Percentiles rank a stretch among this genome's conserved stretches.
phyloP scores from a whole-genome alignment of 2,888 invertebrate genomes.

The Leptothorax acervorum region DNA sequence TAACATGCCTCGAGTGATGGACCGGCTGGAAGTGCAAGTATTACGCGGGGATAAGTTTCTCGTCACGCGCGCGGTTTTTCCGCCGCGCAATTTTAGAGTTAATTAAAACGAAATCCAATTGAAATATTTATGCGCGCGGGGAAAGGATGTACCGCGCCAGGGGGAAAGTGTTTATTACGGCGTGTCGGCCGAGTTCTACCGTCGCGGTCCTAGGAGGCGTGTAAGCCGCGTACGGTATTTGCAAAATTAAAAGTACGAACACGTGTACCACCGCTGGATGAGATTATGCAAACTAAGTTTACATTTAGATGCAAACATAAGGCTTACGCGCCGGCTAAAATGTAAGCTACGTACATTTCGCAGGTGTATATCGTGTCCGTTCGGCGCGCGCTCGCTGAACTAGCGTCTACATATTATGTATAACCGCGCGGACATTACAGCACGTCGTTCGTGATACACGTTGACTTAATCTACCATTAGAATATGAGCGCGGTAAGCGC shows the following conservation, averaged over 20 bases:
- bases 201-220: neutral
- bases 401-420: constrained; percentile 17
- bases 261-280: constrained; percentile 43
- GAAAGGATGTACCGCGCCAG: neutral
- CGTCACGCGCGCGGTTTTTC: constrained; percentile 16
- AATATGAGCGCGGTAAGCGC: constrained; percentile 27
- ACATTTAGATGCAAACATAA: constrained; percentile 56
- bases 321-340: constrained; percentile 47
- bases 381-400: constrained; percentile 6
- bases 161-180: constrained; percentile 38
- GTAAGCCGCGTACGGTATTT: constrained; percentile 44
- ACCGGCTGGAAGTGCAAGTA: neutral
- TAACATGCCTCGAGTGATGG: neutral
- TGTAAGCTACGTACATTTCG: constrained; percentile 37
- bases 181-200: constrained; percentile 20
- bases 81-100: constrained; percentile 42
- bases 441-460: constrained; percentile 26
- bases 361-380: constrained; percentile 30
- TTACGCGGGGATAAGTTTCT: constrained; percentile 15
- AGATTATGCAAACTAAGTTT: constrained; percentile 54
- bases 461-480: constrained; percentile 48
- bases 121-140: constrained; percentile 44
- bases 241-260: constrained; percentile 54
- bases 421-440: constrained; percentile 36
- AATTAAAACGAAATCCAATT: constrained; percentile 51